Evolutionary conservation across 2,888 invertebrate genomes (phyloP).

Genomic region (Hirudinaria manillensis): DNA sequence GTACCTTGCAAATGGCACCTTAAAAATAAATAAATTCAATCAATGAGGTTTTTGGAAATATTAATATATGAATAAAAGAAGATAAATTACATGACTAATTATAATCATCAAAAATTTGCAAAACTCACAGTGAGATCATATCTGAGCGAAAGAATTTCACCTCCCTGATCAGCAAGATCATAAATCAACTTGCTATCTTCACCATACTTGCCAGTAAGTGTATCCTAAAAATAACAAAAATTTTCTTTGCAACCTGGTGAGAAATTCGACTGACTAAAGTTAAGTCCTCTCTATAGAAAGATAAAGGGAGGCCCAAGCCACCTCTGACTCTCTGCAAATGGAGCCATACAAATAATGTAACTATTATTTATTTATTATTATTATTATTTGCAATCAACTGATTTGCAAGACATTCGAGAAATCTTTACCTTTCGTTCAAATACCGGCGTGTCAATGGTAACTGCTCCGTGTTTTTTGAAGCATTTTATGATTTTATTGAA

Average conservation of each 20-base stretch:
- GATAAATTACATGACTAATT: no score
- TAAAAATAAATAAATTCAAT: constrained; percentile 9
- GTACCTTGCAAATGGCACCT: constrained; percentile 88
- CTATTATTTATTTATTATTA: no score
- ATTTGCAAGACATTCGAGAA: no score
- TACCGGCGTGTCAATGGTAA: constrained; percentile 94
- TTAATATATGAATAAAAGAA: no score
- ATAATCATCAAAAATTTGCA: no score
- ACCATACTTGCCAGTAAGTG: constrained; percentile 95
- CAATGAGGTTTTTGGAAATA: neutral
- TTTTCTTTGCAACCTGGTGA: no score
- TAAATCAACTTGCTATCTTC: constrained; percentile 98
- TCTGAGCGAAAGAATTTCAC: constrained; percentile 86
- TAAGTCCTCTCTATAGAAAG: no score
- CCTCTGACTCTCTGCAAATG: no score
- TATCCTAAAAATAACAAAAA: constrained; percentile 65
- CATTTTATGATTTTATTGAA: constrained; percentile 77
- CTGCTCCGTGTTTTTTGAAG: constrained; percentile 94
- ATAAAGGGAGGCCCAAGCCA: no score
- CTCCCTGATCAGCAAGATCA: constrained; percentile 95
- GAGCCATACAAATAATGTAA: no score
- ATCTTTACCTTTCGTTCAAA: constrained; percentile 80
- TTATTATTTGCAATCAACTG: no score
- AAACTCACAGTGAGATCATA: constrained; percentile 81
- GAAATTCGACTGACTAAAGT: no score